Evolutionary conservation across 2,797 vertebrate genomes (phyloP), one percentile per base, ranked within the genome.

Genomic region (Esox lucius): DNA sequence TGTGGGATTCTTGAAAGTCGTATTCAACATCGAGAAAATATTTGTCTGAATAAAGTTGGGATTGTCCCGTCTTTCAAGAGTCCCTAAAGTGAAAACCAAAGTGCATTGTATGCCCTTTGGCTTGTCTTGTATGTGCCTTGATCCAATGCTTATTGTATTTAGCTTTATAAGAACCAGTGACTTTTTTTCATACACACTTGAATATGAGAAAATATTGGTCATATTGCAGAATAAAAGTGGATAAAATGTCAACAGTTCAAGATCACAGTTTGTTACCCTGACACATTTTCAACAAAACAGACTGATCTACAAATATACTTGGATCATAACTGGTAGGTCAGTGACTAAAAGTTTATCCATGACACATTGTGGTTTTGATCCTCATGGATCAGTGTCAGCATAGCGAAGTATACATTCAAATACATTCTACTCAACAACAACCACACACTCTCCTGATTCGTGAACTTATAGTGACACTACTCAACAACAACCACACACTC

Each of bases 121-220:
- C 95, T 95, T 97, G 96, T 99, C 96, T 98, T 97, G 96, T 97
- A 98, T 97, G 98, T 99, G 98, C 98, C 98, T 99, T 99, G 98
- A 98, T 97, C 96, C 93, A 97, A 98, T 85, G 92, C 97, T 98
- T 98, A 95, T 94, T 97, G 96, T 99, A 98, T 97, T 97, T 96
- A 97, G 95, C 97, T 97, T 98, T 98, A 95, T 96, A 97, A 95
- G 91, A 91, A 95, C 94, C 92, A 94, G 95, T 96, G 95, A 96
- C 95, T 96, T 95, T 93, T 96, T 98, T 98, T 99, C 96, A 96
- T 97, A 97, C 86, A 89, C 95, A 96, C 92, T 95, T 95, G 95
- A 96, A 94, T 95, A 98, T 96, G 96, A 97, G 93, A 96, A 93
- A 95, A 96, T 96, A 96, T 91, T 97, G 95, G 95, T 98, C 95